Percentiles rank a stretch among this genome's conserved stretches.
Conservation (phyloP, 2,888 invertebrate genomes). For the Drosophila leonis region DNA sequence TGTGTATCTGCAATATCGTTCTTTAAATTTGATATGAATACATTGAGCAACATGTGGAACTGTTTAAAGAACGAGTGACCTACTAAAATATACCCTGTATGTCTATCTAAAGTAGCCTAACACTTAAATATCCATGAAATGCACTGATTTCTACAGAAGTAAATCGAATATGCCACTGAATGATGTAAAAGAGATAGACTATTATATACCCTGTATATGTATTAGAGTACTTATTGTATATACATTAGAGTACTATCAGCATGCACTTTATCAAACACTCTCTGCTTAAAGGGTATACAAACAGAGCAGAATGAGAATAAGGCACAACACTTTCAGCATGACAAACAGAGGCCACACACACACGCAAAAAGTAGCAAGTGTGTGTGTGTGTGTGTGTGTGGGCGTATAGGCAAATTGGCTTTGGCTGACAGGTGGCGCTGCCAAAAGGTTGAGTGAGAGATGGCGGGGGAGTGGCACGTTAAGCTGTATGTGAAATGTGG, state of each 20-base stretch:
- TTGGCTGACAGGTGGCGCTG: conserved; percentile 6
- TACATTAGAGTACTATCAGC: too few relatives aligned
- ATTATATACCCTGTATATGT: not conserved
- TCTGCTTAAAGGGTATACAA: conserved; percentile 18
- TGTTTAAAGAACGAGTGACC: not conserved
- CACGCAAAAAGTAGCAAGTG: conserved; percentile 13
- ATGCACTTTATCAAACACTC: not conserved
- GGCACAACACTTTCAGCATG: conserved; percentile 32
- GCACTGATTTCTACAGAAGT: not conserved
- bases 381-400: conserved; percentile 35
- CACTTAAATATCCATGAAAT: too few relatives aligned
- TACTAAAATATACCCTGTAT: not conserved
- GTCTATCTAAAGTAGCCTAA: not conserved
- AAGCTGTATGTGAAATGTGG: conserved; percentile 61
- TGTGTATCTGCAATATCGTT: not conserved
- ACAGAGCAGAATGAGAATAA: conserved; percentile 31
- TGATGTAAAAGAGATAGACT: not conserved
- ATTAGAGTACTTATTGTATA: too few relatives aligned
- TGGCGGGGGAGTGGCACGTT: not conserved
- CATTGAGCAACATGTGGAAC: not conserved
- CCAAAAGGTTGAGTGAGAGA: not conserved
- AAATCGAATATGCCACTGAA: not conserved
- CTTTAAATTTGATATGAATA: not conserved
- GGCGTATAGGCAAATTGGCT: conserved; percentile 25
- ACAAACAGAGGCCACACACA: conserved; percentile 35